Evolutionary conservation across 2,888 invertebrate species (phyloP), one percentile per base, ranked within the genome.

Genomic region (Pediacus dermestoides): DNA sequence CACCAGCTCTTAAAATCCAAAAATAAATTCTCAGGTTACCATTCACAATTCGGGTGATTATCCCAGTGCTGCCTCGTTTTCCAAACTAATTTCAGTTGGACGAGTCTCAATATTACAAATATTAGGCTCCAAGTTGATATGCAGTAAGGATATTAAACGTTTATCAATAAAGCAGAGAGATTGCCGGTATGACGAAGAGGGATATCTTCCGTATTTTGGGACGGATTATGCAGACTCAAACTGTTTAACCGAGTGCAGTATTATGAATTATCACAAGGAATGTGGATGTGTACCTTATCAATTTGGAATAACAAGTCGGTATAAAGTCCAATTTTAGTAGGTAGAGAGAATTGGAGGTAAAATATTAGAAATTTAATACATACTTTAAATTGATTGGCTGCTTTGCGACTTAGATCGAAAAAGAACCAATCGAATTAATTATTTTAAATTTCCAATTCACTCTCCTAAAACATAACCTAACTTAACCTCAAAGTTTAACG

Each of bases 261-360:
- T 60, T 7, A 21, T 38, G 7, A 38, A 49, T 14, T 48, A 52
- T 26, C 35, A 49, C 12, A 4, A 44, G 2, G 6, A 32, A 3
- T 70, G 70, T 42, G 56, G 53, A 16, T 70, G 69, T 43, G 44
- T 64, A 1, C 65, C 64, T 2, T 61, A 51, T 43, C 63, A 51
- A 41, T 67, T 49, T 40, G 32, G n/a, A n/a, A n/a, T n/a, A n/a
- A n/a, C n/a, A n/a, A n/a, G n/a, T n/a, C n/a, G n/a, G n/a, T n/a
- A n/a, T n/a, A n/a, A n/a, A n/a, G n/a, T n/a, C n/a, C n/a, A n/a
- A n/a, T n/a, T n/a, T n/a, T n/a, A n/a, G n/a, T n/a, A n/a, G n/a
- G n/a, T n/a, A n/a, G n/a, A n/a, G n/a, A n/a, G n/a, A n/a, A n/a
- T n/a, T n/a, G n/a, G n/a, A n/a, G n/a, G n/a, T n/a, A n/a, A n/a